Evolutionary conservation across 2,888 invertebrate genomes (phyloP).

Genomic region (Rambutsinella grinnellia): DNA sequence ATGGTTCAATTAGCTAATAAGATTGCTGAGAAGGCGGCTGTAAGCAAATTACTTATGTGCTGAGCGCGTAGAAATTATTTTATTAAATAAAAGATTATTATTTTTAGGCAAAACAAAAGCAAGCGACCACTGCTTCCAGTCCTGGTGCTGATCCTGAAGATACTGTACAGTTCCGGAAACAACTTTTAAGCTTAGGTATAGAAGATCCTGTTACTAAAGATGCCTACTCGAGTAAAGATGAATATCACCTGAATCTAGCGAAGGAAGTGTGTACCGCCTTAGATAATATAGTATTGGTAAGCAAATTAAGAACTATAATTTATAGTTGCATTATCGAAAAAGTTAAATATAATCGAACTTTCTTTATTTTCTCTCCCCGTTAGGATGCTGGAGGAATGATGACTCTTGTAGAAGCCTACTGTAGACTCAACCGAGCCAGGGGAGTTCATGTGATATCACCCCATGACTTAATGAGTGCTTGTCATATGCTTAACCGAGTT

Average conservation of each 20-base stretch:
- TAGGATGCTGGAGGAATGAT: constrained; percentile 95
- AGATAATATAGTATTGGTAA: constrained; percentile 83
- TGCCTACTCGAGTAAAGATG: constrained; percentile 85
- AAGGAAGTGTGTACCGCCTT: constrained; percentile 88
- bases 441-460: constrained; percentile 96
- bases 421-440: constrained; percentile 95
- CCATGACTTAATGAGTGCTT: constrained; percentile 95
- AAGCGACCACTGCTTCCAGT: constrained; percentile 73
- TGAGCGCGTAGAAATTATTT: not conserved
- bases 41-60: constrained; percentile 65
- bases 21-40: constrained; percentile 92
- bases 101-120: constrained; percentile 87
- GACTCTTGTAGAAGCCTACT: constrained; percentile 96
- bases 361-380: constrained; percentile 53
- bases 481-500: constrained; percentile 78
- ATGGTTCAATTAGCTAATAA: constrained; percentile 94
- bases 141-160: constrained; percentile 77
- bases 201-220: constrained; percentile 98
- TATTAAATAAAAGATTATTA: constrained; percentile 6
- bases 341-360: not conserved
- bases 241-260: constrained; percentile 87
- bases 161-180: constrained; percentile 95
- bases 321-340: not conserved
- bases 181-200: constrained; percentile 95
- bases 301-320: not conserved